Evolutionary conservation across 2,888 invertebrate genomes (phyloP).

Genomic region (Lycophotia porphyrea): DNA sequence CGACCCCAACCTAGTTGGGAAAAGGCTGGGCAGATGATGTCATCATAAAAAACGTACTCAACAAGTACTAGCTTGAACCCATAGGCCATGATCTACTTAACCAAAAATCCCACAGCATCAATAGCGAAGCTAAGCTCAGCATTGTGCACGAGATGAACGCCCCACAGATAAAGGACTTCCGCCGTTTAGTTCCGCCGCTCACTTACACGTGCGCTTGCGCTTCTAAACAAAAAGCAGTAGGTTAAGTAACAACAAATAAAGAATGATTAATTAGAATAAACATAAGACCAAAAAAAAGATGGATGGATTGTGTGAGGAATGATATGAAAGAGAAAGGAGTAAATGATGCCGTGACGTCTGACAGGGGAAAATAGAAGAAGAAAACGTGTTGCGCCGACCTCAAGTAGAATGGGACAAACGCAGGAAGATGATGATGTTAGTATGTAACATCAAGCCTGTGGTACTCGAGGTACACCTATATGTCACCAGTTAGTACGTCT

Average conservation of each 20-base stretch:
- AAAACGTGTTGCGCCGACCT: no score
- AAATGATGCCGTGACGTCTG: no score
- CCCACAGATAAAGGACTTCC: constrained; percentile 86
- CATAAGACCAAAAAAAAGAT: no score
- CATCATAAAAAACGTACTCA: neutral
- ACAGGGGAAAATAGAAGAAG: no score
- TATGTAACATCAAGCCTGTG: neutral
- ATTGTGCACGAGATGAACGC: constrained; percentile 82
- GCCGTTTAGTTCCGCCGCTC: constrained; percentile 82
- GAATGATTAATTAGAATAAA: neutral
- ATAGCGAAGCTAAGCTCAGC: constrained; percentile 44
- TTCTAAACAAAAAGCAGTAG: constrained; percentile 36
- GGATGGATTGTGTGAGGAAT: no score
- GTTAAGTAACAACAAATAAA: constrained; percentile 3
- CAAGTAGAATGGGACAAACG: no score
- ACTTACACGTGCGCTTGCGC: constrained; percentile 72
- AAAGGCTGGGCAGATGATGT: neutral
- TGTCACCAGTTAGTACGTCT: neutral
- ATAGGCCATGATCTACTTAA: constrained; percentile 32
- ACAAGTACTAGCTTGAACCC: constrained; percentile 14
- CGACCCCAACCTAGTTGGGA: neutral
- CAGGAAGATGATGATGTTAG: no score
- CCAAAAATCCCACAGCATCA: constrained; percentile 28
- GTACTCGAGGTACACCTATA: neutral
- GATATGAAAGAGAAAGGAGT: no score